Evolutionary conservation across 2,797 vertebrate genomes (phyloP), one percentile per base, ranked within the genome.

Genomic region (Dendrocincla fuliginosa): DNA sequence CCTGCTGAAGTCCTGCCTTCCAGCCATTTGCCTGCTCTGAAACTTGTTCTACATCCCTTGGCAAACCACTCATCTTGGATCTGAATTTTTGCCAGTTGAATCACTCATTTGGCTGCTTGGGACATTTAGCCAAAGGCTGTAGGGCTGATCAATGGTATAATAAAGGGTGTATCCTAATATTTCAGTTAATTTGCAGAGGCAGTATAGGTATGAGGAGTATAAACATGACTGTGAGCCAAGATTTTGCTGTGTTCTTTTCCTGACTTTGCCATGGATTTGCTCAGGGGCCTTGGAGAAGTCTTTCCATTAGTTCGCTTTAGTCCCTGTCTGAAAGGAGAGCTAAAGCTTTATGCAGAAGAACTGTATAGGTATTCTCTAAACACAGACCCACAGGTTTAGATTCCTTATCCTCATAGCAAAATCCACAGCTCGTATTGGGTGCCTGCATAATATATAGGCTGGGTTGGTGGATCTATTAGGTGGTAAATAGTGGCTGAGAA

Each of bases 1-100:
- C 93, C 90, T 93, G 73, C 69, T 68, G 69, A 95, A 94, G 90
- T 87, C 57, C 80, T 95, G 82, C 84, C 76, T 81, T 87, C 56
- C 64, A 32, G 84, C 60, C 32, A 23, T 75, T 53, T 90, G 88
- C 75, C 61, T 85, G 80, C 78, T 87, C 59, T 27, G 70, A 89
- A 89, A 68, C 46, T 91, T 95, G 93, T 91, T 90, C 91, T 91
- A 90, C 25, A n/a, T 83, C 87, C 74, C 71, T 57, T 84, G 78
- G 84, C 93, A 90, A 85, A 68, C 49, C 67, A 30, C 63, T 93
- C 79, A 15, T 60, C 80, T 90, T 68, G 50, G 47, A 93, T 78
- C 76, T 96, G 93, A 84, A 86, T 96, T 92, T 87, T 65, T 95
- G 94, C 87, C 81, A 84, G 82, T 49, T 95, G 92, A 96, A 56